Conservation (phyloP, 1,140 invertebrate genomes). For the Bicyclus anynana region DNA sequence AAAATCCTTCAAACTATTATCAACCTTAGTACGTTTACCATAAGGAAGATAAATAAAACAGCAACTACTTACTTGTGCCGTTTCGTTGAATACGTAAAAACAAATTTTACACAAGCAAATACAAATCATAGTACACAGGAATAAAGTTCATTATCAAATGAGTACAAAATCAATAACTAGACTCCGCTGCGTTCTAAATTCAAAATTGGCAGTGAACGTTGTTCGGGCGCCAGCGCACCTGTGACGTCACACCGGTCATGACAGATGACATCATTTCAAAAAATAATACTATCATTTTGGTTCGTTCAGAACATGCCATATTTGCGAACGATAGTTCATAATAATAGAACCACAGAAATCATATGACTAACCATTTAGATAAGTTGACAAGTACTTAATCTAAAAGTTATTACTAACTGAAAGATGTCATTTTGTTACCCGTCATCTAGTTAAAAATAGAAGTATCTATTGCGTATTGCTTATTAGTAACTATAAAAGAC, state of each 20-base stretch:
- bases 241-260: constrained; percentile 40
- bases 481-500: too few relatives aligned
- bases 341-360: too few relatives aligned
- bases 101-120: not conserved
- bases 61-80: not conserved
- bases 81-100: constrained; percentile 9
- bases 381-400: too few relatives aligned
- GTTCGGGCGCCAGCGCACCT: constrained; percentile 48
- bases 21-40: not conserved
- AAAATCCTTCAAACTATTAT: constrained; percentile 21
- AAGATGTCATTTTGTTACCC: too few relatives aligned
- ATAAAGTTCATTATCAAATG: constrained; percentile 15
- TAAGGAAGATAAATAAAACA: not conserved
- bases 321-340: too few relatives aligned
- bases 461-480: too few relatives aligned
- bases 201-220: constrained; percentile 45
- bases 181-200: constrained; percentile 34
- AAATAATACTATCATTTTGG: not conserved
- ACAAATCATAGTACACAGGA: constrained; percentile 1
- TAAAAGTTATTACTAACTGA: too few relatives aligned
- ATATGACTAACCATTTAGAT: too few relatives aligned
- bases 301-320: too few relatives aligned
- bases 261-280: constrained; percentile 31
- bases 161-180: constrained; percentile 19
- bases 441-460: too few relatives aligned